Conservation (phyloP, 2,797 vertebrate genomes). For the Melanotaenia trifasciata region DNA sequence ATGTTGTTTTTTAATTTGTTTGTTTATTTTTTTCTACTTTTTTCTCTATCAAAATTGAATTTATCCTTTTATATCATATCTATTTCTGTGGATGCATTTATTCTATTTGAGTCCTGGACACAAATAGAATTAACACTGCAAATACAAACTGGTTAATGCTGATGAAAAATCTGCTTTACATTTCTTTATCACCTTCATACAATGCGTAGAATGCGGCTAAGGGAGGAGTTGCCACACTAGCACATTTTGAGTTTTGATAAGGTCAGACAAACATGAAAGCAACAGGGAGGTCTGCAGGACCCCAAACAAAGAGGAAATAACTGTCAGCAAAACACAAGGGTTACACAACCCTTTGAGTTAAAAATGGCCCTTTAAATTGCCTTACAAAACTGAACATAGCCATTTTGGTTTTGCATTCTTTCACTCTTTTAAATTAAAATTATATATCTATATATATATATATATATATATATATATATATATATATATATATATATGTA, state of each 20-base stretch:
- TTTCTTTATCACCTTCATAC: slow-evolving; percentile 9
- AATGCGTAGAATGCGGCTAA: slow-evolving; percentile 8
- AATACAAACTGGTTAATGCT: neutral
- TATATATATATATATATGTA: too few relatives aligned
- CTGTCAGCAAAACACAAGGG: neutral
- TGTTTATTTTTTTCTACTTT: neutral
- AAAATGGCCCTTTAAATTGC: neutral
- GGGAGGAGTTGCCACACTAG: neutral
- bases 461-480: too few relatives aligned
- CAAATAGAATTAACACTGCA: neutral
- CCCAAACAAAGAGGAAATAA: neutral
- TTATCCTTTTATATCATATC: neutral
- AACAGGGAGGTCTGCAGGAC: neutral
- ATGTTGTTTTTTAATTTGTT: slow-evolving; percentile 1
- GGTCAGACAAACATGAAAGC: slow-evolving; percentile 5
- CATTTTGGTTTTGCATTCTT: neutral
- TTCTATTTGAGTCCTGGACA: neutral
- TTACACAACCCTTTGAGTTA: slow-evolving; percentile 1
- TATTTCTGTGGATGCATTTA: neutral
- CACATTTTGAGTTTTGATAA: slow-evolving; percentile 7
- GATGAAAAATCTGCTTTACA: neutral
- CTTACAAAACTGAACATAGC: too few relatives aligned
- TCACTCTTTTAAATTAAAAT: neutral
- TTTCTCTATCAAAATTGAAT: neutral
- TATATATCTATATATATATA: too few relatives aligned